These are phyloP conservation scores for Macaria notata DNA, from an alignment of 2,888 invertebrate genomes.

Conservation along the genomic window DNA sequence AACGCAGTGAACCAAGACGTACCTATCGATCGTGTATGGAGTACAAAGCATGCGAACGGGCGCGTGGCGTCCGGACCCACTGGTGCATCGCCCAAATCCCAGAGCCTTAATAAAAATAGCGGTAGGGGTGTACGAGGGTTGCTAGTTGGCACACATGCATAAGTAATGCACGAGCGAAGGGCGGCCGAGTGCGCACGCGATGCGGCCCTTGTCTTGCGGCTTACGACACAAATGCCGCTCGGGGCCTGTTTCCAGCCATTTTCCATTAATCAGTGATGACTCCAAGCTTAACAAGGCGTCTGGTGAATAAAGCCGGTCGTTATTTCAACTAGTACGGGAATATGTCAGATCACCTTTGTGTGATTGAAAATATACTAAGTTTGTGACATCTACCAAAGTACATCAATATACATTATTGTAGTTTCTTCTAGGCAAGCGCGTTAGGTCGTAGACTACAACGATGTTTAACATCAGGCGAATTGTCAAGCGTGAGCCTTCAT, in stretches of 20 bases:
- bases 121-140: constrained; percentile 48
- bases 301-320: constrained; percentile 8
- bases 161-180: constrained; percentile 77
- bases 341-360: too few relatives aligned
- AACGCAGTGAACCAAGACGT: constrained; percentile 24
- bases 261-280: constrained; percentile 63
- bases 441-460: too few relatives aligned
- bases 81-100: constrained; percentile 68
- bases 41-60: constrained; percentile 33
- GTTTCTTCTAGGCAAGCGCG: too few relatives aligned
- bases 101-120: constrained; percentile 68
- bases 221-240: constrained; percentile 44
- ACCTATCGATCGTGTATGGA: constrained; percentile 43
- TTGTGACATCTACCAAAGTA: too few relatives aligned
- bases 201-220: constrained; percentile 38
- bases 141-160: constrained; percentile 63
- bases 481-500: too few relatives aligned
- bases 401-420: too few relatives aligned
- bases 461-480: too few relatives aligned
- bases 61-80: constrained; percentile 56
- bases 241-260: constrained; percentile 47
- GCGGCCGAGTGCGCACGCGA: constrained; percentile 71
- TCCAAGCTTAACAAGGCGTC: constrained; percentile 37
- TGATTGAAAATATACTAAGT: too few relatives aligned
- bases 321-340: constrained; percentile 5